Base-by-base conservation (phyloP, 2,888 invertebrate species). In the Cacoxenus indagator region DNA sequence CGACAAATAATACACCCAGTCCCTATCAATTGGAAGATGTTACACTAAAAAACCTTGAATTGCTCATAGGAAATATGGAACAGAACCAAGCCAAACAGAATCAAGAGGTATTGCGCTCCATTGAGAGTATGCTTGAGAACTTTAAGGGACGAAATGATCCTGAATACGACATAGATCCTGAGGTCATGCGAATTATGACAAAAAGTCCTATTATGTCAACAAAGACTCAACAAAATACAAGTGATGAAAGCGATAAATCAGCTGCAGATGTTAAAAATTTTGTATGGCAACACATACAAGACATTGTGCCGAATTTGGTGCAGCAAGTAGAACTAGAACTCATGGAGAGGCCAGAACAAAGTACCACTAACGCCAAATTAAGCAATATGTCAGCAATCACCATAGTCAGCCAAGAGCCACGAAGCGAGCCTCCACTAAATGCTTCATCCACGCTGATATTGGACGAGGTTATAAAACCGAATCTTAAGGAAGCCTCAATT, bases 21-120 rank as follows among this genome's bases (percentile, higher is more conserved):
- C 77, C 82, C 4, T 79, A 78, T 61, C 84, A 76, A 64, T 19
- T 81, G 66, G 84, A 84, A 27, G 84, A 82, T 62, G 81, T 84
- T 69, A 83, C 88, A 1, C 73, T 88, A 1, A 86, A 85, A 74
- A 89, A 89, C 75, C 86, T 89, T 5, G 89, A 88, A 71, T 86
- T 81, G 46, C 83, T 89, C 0, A 89, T 89, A 61, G 88, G 87
- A 1, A 88, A 86, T 51, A 88, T 89, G 84, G 89, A 89, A 70
- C 82, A 86, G 66, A 86, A 86, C 69, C 89, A 89, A 68, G 84
- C 87, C 11, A 87, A 85, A 64, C 86, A 87, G 68, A 87, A 83
- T 62, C 84, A 85, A 45, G 83, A 80, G 24, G 83, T 86, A 2
- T 70, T 87, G 14, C 83, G 84, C 1, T 85, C 85, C 26, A 85